Base-by-base conservation (phyloP, 2,797 vertebrate species). In the Leptodactylus fallax region DNA sequence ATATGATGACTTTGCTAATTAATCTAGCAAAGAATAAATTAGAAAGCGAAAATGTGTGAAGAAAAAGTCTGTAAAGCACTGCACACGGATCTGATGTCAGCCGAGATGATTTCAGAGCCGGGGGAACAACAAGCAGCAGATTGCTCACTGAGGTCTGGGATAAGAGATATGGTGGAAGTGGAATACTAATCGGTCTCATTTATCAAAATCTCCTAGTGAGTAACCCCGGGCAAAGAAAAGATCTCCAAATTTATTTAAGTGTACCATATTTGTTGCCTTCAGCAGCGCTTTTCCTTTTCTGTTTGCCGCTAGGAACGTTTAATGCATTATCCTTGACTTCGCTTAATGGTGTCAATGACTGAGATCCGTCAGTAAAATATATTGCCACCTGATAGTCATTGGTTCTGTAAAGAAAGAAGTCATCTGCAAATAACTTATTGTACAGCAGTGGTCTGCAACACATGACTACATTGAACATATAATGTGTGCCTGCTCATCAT, bases 1-100 rank as follows among this genome's bases (percentile, higher is more conserved):
- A 76, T 81, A 85, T 85, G 87, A 88, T 81, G 87, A 89, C 58
- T 85, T 65, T 86, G 84, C 69, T 85, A 86, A 85, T 89, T 86
- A 89, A 83, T 83, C 79, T 78, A 79, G 60, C 88, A 69, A 78
- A 82, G 79, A 89, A 82, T 86, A 86, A 86, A 86, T 86, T 85
- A 86, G 79, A 86, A 86, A 47, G 79, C 45, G 60, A 81, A 85
- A 88, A 88, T 81, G 87, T 88, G 83, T 56, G 78, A 85, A 85
- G 12, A 74, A 36, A 63, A 76, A 71, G 36, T 49, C 55, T 76
- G 78, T 63, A 83, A 36, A 85, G 53, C 36, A 27, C 12, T 85
- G 77, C 82, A 85, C 12, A 49, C n/a, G 49, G 53, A 86, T 82
- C 23, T 85, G 16, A 49, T 61, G 81, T 63, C 83, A 76, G 56